A percentile compares a stretch with the other conserved stretches of the same genome.
phyloP scores from a whole-genome alignment of 2,888 invertebrate genomes.

The Dendrolimus houi region DNA sequence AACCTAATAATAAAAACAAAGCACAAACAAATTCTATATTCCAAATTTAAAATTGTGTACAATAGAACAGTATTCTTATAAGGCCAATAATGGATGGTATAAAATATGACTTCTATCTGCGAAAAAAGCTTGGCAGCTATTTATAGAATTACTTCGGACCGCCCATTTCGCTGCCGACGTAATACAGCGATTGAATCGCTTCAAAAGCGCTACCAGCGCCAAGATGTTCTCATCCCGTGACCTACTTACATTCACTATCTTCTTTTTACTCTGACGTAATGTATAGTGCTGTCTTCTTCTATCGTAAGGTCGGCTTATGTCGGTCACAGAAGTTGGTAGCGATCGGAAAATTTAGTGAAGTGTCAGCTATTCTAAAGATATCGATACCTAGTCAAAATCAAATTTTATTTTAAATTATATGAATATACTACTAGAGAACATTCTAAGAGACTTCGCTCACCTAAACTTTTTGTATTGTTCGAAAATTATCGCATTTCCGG shows the following conservation, averaged over 20 bases:
- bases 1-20: too few species aligned
- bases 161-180: constrained; percentile 30
- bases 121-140: constrained; percentile 32
- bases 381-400: constrained; percentile 8
- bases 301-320: constrained; percentile 66
- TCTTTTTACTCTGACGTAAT: constrained; percentile 16
- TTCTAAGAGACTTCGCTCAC: too few species aligned
- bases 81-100: constrained; percentile 12
- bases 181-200: constrained; percentile 56
- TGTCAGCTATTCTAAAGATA: constrained; percentile 19
- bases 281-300: constrained; percentile 35
- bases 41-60: not conserved
- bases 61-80: not conserved
- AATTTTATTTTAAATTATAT: too few species aligned
- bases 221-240: constrained; percentile 63
- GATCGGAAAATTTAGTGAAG: constrained; percentile 49
- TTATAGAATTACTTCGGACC: constrained; percentile 50
- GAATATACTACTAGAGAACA: too few species aligned
- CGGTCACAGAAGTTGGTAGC: constrained; percentile 61
- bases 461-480: too few species aligned
- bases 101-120: constrained; percentile 34
- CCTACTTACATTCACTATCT: constrained; percentile 52
- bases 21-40: too few species aligned
- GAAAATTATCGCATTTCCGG: too few species aligned
- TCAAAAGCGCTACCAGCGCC: constrained; percentile 34